Conservation (phyloP, 1,140 invertebrate species). For the Asbolus verrucosus region DNA sequence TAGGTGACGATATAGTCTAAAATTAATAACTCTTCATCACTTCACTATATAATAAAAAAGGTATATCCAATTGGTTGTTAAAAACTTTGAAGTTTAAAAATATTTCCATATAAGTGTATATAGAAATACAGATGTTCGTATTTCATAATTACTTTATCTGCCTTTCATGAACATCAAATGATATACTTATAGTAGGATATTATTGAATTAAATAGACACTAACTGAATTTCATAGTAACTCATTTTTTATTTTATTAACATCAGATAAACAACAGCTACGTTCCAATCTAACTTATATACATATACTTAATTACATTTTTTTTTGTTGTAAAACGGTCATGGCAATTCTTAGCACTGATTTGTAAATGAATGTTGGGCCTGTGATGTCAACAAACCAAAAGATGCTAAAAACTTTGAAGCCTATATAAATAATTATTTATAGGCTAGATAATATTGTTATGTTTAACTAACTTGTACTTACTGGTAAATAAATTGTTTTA, state of each 20-base stretch:
- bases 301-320: constrained; percentile 16
- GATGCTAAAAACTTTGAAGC: constrained; percentile 50
- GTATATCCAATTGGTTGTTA: constrained; percentile 35
- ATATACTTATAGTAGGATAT: constrained; percentile 31
- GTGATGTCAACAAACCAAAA: constrained; percentile 54
- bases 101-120: constrained; percentile 40
- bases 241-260: constrained; percentile 44
- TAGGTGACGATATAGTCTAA: constrained; percentile 43
- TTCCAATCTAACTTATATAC: constrained; percentile 28
- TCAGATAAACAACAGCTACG: constrained; percentile 3
- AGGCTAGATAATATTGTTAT: constrained; percentile 57
- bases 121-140: constrained; percentile 38
- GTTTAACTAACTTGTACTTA: constrained; percentile 56
- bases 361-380: constrained; percentile 54
- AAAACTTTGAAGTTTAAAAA: constrained; percentile 37
- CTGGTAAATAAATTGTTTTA: constrained; percentile 59
- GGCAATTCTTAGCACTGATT: constrained; percentile 25
- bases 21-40: constrained; percentile 40
- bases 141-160: constrained; percentile 39
- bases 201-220: constrained; percentile 30
- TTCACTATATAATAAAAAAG: constrained; percentile 31
- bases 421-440: constrained; percentile 53
- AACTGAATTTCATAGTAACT: constrained; percentile 46
- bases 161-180: constrained; percentile 36
- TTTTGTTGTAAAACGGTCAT: constrained; percentile 34